Evolutionary conservation across 92 coral and sea anemone species (phyloP).

Genomic region (Pocillopora grandis): DNA sequence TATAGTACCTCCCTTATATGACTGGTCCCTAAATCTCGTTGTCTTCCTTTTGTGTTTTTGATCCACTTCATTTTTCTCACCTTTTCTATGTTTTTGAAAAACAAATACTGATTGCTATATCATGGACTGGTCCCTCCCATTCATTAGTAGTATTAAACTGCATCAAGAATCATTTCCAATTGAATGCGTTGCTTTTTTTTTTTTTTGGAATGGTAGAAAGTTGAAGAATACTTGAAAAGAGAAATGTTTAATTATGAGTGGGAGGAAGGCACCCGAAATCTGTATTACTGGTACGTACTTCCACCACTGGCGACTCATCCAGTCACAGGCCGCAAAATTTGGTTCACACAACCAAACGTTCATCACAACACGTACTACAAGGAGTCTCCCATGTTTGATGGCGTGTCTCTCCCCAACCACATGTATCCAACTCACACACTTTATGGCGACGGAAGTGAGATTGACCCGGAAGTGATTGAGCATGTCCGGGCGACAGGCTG

Average conservation of each 20-base stretch:
- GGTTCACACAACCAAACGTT: constrained; percentile 86
- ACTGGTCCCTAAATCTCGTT: no score
- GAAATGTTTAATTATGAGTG: constrained; percentile 66
- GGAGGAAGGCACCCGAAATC: constrained; percentile 59
- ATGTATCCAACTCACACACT: constrained; percentile 76
- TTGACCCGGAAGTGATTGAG: constrained; percentile 79
- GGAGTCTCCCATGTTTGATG: constrained; percentile 90
- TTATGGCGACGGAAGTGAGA: constrained; percentile 83
- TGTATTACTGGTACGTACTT: constrained; percentile 78
- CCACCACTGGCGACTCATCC: constrained; percentile 76
- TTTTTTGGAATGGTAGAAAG: constrained; percentile 43
- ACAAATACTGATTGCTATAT: no score
- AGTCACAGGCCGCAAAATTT: constrained; percentile 68
- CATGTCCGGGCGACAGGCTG: constrained; percentile 76
- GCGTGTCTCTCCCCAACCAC: constrained; percentile 58
- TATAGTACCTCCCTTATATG: no score
- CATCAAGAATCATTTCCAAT: background rate
- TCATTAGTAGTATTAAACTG: no score
- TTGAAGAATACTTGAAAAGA: constrained; percentile 62
- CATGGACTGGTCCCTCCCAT: no score
- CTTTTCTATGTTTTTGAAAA: no score
- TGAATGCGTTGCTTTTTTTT: background rate
- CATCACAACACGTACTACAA: constrained; percentile 88
- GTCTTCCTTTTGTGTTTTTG: no score
- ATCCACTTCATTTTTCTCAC: no score